phyloP scores from a whole-genome alignment of 1,140 invertebrate genomes.

The Acyrthosiphon pisum region DNA sequence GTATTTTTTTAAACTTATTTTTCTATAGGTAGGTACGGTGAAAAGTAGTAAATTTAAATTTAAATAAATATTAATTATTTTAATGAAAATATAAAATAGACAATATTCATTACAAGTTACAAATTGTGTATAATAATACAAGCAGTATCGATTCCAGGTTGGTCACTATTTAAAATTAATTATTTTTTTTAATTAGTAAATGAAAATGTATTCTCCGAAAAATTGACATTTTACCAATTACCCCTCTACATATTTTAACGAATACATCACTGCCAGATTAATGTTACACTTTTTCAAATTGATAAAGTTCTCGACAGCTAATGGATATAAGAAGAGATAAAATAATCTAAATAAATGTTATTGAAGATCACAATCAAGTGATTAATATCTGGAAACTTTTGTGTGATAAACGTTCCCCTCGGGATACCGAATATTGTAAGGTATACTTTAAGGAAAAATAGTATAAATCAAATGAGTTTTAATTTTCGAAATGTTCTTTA shows the following conservation, averaged over 20 bases:
- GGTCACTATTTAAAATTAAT: no score
- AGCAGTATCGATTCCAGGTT: no score
- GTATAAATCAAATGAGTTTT: conserved; percentile 32
- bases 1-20: background rate
- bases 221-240: no score
- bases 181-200: no score
- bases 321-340: background rate
- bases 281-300: background rate
- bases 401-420: background rate
- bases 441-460: background rate
- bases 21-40: no score
- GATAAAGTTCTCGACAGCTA: conserved; percentile 9
- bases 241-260: no score
- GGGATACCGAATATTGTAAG: background rate
- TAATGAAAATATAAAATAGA: no score
- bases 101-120: no score
- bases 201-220: no score
- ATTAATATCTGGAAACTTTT: conserved; percentile 31
- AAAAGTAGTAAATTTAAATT: background rate
- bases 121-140: no score
- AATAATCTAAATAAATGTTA: background rate
- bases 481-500: conserved; percentile 26
- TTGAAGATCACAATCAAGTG: conserved; percentile 33
- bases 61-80: background rate
- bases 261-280: conserved; percentile 9